Base-by-base conservation (phyloP, 1,140 invertebrate genomes). In the Ceratoteleas bidentatus region DNA sequence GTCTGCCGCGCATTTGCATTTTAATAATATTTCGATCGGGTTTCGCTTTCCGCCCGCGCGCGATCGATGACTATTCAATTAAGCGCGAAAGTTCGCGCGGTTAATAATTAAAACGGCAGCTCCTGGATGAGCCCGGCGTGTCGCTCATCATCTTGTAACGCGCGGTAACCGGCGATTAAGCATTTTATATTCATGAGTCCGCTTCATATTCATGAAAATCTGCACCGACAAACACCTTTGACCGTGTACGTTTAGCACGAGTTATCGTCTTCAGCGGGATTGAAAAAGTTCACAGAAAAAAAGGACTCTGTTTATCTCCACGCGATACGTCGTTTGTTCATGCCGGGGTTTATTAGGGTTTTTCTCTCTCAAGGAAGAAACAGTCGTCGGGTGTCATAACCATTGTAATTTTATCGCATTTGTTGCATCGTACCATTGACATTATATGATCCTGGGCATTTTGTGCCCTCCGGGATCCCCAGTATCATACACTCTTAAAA, bases 141-240 rank as follows among this genome's bases (percentile, higher is more conserved):
- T 56, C 38, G 33, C n/a, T 32, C 45, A 50, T 65, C 61, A 65
- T 74, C 49, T 58, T 40, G 53, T 52, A 58, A 66, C 56, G 66
- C 33, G 66, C 47, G 47, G 47, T 68, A 60, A 60, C 38, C 10
- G 45, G 47, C 52, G 56, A 75, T 75, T 66, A 66, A 66, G 47
- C 13, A 58, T 75, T 75, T 66, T 60, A 60, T 75, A 75, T 75
- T 74, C 72, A 65, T 74, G 61, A 74, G 72, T 58, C 66, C 53
- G 11, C 54, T 75, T 66, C 56, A 60, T 66, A 75, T 66, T 75
- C 72, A 75, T 75, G 62, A 57, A 75, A 60, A 68, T 54, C 56
- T 15, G 24, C 24, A 66, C 47, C 0, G 38, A 58, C 61, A 60
- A 58, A 66, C 72, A 65, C 36, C 53, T 65, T 60, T n/a, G 70